Conservation (phyloP, 2,888 invertebrate genomes). For the Luffia ferchaultella region DNA sequence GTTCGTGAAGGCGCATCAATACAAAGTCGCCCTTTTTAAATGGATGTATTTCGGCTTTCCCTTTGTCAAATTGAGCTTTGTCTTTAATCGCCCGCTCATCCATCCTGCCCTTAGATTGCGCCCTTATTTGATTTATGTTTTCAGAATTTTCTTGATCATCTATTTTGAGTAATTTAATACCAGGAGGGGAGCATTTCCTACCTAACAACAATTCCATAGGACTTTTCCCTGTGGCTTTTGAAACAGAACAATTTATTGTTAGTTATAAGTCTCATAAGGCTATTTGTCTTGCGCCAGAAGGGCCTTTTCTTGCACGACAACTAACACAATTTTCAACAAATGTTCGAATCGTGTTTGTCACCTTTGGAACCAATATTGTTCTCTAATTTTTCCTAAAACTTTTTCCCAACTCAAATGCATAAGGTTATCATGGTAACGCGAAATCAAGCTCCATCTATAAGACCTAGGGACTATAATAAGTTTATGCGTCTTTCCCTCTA, state of each 20-base stretch:
- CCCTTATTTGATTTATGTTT: constrained; percentile 7
- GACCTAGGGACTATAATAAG: constrained; percentile 14
- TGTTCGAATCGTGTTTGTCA: constrained; percentile 8
- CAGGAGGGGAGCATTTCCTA: constrained; percentile 10
- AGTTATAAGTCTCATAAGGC: constrained; percentile 20
- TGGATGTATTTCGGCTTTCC: constrained; percentile 5
- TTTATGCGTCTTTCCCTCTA: constrained; percentile 11
- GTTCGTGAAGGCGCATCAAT: constrained; percentile 14
- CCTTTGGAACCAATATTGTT: constrained; percentile 13
- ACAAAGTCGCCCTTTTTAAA: constrained; percentile 17
- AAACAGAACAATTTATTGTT: constrained; percentile 19
- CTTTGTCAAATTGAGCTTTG: constrained; percentile 12
- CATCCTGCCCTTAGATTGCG: constrained; percentile 8
- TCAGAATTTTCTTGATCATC: constrained; percentile 8
- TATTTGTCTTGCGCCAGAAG: constrained; percentile 15
- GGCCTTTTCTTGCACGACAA: constrained; percentile 14
- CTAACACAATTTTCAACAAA: constrained; percentile 9
- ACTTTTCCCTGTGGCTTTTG: constrained; percentile 18
- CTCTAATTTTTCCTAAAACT: constrained; percentile 7
- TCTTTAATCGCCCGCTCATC: constrained; percentile 9
- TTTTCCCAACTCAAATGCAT: constrained; percentile 18
- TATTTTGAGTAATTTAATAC: constrained; percentile 7
- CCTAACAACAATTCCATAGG: constrained; percentile 22
- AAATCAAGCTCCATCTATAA: constrained; percentile 14
- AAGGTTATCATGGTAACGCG: constrained; percentile 12